phyloP scores from a whole-genome alignment of 2,888 invertebrate genomes.

The Lissonota sp. region DNA sequence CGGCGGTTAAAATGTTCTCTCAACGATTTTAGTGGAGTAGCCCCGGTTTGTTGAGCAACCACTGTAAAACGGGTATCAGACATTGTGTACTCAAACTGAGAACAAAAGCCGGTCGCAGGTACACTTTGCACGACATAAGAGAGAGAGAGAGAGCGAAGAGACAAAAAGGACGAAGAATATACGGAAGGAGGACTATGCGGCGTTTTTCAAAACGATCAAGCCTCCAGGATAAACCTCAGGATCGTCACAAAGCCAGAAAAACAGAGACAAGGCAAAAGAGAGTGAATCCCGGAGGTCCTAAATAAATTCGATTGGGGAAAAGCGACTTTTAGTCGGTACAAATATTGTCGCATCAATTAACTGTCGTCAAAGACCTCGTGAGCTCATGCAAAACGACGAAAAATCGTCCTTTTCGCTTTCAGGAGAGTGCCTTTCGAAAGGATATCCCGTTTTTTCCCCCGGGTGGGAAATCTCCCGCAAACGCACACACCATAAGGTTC shows the following conservation, averaged over 20 bases:
- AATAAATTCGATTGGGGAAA: constrained; percentile 74
- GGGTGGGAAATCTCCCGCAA: constrained; percentile 34
- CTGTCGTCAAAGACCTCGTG: constrained; percentile 57
- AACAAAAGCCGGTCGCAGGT: constrained; percentile 59
- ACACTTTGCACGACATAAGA: constrained; percentile 39
- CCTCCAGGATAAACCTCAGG: constrained; percentile 1
- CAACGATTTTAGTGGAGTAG: constrained; percentile 53
- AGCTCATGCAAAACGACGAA: constrained; percentile 41
- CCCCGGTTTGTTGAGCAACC: constrained; percentile 51
- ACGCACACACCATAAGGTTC: neutral
- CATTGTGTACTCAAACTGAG: constrained; percentile 48
- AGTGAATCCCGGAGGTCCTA: constrained; percentile 61
- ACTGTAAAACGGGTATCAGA: constrained; percentile 62
- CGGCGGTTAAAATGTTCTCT: constrained; percentile 30
- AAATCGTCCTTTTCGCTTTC: constrained; percentile 33
- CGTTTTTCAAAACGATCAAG: constrained; percentile 17
- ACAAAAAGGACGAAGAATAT: neutral
- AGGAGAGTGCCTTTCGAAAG: constrained; percentile 14
- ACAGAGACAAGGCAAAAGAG: too few species aligned
- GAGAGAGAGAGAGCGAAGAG: neutral
- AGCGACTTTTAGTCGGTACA: constrained; percentile 76
- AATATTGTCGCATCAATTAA: constrained; percentile 82
- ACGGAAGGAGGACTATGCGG: constrained; percentile 4
- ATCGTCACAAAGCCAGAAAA: constrained; percentile 33
- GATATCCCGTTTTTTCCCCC: constrained; percentile 40